Evolutionary conservation across 1,140 invertebrate genomes (phyloP), one percentile per base, ranked within the genome.

Genomic region (Schlechtendalia chinensis): DNA sequence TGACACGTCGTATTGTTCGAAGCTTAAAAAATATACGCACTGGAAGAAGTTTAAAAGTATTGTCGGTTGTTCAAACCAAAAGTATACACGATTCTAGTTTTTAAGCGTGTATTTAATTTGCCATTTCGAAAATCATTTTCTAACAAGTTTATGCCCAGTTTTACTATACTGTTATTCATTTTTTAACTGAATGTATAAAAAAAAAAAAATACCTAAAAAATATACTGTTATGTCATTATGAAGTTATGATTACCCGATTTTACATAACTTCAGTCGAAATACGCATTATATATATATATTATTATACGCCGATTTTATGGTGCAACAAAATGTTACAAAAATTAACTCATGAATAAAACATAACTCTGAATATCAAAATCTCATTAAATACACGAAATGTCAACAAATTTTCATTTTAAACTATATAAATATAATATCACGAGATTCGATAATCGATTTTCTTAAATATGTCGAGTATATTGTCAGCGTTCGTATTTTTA

Each of bases 181-280:
- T 65, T 39, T 65, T 27, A 65, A 11, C 29, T 11, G 32, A 65
- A 22, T 19, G 63, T 65, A 65, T 11, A n/a, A 19, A 19, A n/a
- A 8, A 39, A 39, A 65, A 32, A 22, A 5, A 19, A 5, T n/a
- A 39, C 24, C 27, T 65, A 22, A n/a, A 39, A 45, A 65, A n/a
- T n/a, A n/a, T n/a, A n/a, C n/a, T n/a, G n/a, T n/a, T 65, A 65
- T 45, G 17, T 19, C n/a, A 19, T 39, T 65, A 65, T 11, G 29
- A 65, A 29, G 22, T 65, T 65, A 65, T n/a, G 19, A 65, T 65
- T 65, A 65, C 17, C 63, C 32, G 63, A 22, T 65, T 39, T 65
- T 45, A 65, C 63, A 39, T 65, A 65, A 65, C 63, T 39, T 39
- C 32, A 8, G 32, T 65, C 12, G 63, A 65, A 65, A 45, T 65